Evolutionary conservation across 2,113 vertebrate species (phyloP), one percentile per base, ranked within the genome.

Genomic region (Chlamydotis undulata): DNA sequence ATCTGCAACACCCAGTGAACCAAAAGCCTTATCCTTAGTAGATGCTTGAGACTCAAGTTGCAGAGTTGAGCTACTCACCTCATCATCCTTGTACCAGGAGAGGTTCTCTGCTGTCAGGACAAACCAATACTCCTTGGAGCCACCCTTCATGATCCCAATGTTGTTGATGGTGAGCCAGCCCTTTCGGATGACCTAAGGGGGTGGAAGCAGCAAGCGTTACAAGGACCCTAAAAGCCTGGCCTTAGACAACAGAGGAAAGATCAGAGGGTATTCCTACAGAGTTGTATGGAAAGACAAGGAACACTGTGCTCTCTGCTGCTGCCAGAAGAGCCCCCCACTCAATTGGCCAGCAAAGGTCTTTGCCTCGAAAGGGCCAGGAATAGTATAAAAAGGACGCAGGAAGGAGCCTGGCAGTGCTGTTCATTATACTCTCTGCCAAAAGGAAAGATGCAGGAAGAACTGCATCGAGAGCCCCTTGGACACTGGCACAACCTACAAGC

Each of bases 111-210:
- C 99, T 0, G 99, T 99, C 94, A 99, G 98, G 86, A 99, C 99
- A 78, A 99, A 99, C 99, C 99, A 99, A 63, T 99, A 99, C 94
- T 99, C 99, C 96, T 99, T 99, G 94, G 99, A 98, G 74, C 99
- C 99, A 29, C 99, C 99, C 94, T 99, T 99, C 99, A 99, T 99
- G 97, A 99, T 99, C 61, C 99, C 98, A 5, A 99, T 99, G 94
- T 99, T 99, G 98, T 99, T 99, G 97, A 99, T 99, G 96, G 99
- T 99, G 96, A 99, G 98, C 99, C 99, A 99, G 86, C 99, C 99
- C 97, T 99, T 99, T 61, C 99, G 98, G 98, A 99, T 99, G 96
- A 99, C 99, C 99, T 99, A 94, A n/a, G 43, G 82, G 59, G 90
- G n/a, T 47, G 22, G 70, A 89, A 96, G 74, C 41, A 63, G 41